A percentile compares a stretch with the other conserved stretches of the same genome.
These are phyloP conservation scores for Corythornis vintsioides DNA, from an alignment of 2,113 vertebrate genomes.

Conservation along the genomic window DNA sequence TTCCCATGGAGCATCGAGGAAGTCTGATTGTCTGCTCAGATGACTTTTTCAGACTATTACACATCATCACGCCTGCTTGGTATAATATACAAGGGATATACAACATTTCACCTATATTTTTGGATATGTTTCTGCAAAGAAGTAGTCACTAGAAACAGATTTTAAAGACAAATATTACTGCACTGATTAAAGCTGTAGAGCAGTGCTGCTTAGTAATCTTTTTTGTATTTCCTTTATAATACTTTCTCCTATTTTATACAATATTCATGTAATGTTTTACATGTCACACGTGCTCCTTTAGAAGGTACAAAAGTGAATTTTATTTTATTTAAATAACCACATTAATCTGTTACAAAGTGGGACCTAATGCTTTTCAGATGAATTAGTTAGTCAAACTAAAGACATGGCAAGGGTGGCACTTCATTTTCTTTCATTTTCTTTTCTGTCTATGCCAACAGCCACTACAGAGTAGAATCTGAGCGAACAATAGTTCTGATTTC, in stretches of 20 bases:
- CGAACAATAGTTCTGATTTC: background rate
- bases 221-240: background rate
- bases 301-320: background rate
- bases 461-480: background rate
- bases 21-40: slow-evolving; percentile 32
- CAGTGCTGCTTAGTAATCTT: background rate
- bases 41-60: slow-evolving; percentile 31
- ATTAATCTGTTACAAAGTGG: background rate
- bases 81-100: background rate
- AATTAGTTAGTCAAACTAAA: rapidly evolving
- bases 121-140: background rate
- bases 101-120: background rate
- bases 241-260: background rate
- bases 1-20: slow-evolving; percentile 21
- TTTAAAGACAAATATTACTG: background rate
- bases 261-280: background rate
- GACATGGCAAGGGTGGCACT: background rate
- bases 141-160: background rate
- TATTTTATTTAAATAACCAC: background rate
- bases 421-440: background rate
- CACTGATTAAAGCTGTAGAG: background rate
- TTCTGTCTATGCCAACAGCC: background rate
- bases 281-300: background rate
- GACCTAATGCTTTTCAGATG: background rate
- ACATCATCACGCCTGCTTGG: background rate